Evolutionary conservation across 2,113 vertebrate species (phyloP).

Genomic region (Vulpes lagopus): DNA sequence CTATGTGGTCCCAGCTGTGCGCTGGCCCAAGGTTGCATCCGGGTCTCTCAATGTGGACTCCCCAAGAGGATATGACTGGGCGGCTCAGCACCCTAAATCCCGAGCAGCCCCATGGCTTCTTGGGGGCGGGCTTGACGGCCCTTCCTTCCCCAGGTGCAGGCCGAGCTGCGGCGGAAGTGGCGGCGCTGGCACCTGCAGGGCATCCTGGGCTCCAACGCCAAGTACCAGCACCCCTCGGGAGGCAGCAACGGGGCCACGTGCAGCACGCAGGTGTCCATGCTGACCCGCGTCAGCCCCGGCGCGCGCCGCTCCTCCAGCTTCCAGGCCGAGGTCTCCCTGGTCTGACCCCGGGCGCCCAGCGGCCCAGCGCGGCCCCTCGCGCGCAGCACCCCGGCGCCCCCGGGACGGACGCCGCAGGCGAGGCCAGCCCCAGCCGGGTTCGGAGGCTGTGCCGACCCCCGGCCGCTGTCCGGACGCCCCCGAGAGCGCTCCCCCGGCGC

Average conservation of each 20-base stretch:
- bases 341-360: conserved; percentile 82
- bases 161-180: conserved; percentile 97
- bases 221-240: conserved; percentile 94
- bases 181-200: conserved; percentile 95
- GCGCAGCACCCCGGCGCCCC: not conserved
- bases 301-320: conserved; percentile 90
- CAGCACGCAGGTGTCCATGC: conserved; percentile 97
- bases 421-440: not conserved
- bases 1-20: not conserved
- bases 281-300: conserved; percentile 94
- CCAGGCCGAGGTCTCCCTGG: conserved; percentile 92
- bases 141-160: conserved; percentile 91
- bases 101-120: not conserved
- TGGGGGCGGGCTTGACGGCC: not conserved
- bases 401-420: not conserved
- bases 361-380: not conserved
- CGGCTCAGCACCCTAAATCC: not conserved
- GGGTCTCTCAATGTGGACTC: not conserved
- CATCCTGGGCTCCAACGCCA: conserved; percentile 91
- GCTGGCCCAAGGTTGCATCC: not conserved
- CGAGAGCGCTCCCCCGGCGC: not conserved
- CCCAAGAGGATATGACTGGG: not conserved
- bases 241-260: conserved; percentile 96
- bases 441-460: not conserved
- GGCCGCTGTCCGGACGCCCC: not conserved